phyloP scores from a whole-genome alignment of 2,113 vertebrate species.

The Platycercus adscitus region DNA sequence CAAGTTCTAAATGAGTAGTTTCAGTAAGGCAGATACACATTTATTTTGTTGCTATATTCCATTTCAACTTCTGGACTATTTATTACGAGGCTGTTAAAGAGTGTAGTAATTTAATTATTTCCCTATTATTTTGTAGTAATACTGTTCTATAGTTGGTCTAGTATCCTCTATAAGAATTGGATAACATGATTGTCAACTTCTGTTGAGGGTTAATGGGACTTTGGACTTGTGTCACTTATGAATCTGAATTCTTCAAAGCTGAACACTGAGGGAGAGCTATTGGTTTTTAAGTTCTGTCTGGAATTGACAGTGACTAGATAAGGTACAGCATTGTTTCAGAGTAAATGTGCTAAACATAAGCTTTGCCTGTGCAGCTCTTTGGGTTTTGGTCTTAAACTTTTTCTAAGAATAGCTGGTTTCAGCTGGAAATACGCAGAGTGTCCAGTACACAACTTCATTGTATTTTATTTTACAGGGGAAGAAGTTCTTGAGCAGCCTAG shows the following conservation, averaged over 20 bases:
- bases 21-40: neutral
- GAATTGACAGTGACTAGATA: neutral
- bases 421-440: neutral
- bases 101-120: neutral
- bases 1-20: neutral
- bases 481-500: slow-evolving; percentile 78
- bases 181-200: neutral
- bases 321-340: neutral
- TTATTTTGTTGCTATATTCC: neutral
- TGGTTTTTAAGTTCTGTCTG: neutral
- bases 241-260: neutral
- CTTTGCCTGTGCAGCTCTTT: neutral
- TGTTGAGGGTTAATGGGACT: neutral
- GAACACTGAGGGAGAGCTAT: neutral
- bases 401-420: neutral
- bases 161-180: neutral
- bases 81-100: neutral
- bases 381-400: neutral
- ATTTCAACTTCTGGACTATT: neutral
- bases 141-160: neutral
- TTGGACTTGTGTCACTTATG: neutral
- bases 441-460: neutral
- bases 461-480: slow-evolving; percentile 71
- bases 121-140: neutral
- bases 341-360: neutral